Base-by-base conservation (phyloP, 92 coral and sea anemone species). In the Muricea muricata region DNA sequence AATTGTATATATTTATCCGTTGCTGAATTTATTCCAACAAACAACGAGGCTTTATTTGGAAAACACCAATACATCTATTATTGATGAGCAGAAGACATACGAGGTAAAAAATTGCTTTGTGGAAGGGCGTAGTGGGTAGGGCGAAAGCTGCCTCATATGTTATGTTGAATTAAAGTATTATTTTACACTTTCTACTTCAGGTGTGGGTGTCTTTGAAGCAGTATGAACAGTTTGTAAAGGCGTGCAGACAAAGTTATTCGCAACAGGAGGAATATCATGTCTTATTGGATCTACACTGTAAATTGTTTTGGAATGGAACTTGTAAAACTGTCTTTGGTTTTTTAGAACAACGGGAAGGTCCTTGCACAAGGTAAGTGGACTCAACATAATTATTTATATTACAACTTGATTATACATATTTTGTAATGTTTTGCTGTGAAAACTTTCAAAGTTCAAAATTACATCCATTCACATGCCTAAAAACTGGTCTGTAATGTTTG, bases 1-100 rank as follows among this genome's bases (percentile, higher is more conserved):
- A 2, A 90, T 97, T 50, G 92, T 90, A n/a, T 98, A 97, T 58
- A 87, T 97, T 47, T 57, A 63, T 20, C 98, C 99, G 12, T 87
- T 97, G 45, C 92, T 93, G 81, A 86, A 75, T 65, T 72, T 31
- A 0, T 75, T 97, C 20, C 85, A 88, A 7, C 83, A 73, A 8
- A 78, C 85, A 79, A 0, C 93, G 57, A 83, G 87, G 45, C 46
- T 47, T 13, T 56, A 91, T 55, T 78, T 92, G 30, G 46, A 78
- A 35, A 57, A 56, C 24, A 66, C 52, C 54, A 85, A n/a, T 46
- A 52, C 60, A 31, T 6, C 87, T 4, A 78, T 93, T 63, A 81
- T 66, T n/a, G 75, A 81, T 31, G 68, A 88, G 31, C 75, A 75
- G 23, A 84, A 81, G 94, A 98, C 93, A 90, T 79, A 74, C 28